phyloP scores from a whole-genome alignment of 1,140 invertebrate genomes.

The Propsilocerus akamusi region DNA sequence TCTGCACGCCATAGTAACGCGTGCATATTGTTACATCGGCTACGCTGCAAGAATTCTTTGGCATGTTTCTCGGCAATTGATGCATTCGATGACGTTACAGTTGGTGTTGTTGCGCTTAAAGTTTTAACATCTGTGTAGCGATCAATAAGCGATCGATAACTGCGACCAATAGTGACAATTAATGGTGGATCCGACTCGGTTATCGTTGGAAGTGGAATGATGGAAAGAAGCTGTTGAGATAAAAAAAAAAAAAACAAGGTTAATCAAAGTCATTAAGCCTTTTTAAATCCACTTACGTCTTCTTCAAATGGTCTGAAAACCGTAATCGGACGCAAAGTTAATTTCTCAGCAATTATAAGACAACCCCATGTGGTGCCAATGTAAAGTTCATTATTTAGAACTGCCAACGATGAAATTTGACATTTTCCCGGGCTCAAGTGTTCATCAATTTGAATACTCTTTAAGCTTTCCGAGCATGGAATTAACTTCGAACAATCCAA shows the following conservation, averaged over 20 bases:
- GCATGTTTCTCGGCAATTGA: slow-evolving; percentile 11
- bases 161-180: slow-evolving; percentile 61
- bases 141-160: slow-evolving; percentile 61
- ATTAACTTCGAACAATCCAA: slow-evolving; percentile 82
- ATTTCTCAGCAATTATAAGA: slow-evolving; percentile 66
- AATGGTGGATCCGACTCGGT: slow-evolving; percentile 28
- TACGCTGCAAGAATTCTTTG: slow-evolving; percentile 10
- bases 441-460: slow-evolving; percentile 81
- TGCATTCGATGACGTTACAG: slow-evolving; percentile 15
- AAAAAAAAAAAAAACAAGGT: slow-evolving; percentile 11
- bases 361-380: slow-evolving; percentile 87
- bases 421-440: slow-evolving; percentile 60
- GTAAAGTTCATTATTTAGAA: slow-evolving; percentile 51
- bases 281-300: slow-evolving; percentile 37
- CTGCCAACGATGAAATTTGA: slow-evolving; percentile 62
- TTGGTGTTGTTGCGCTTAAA: slow-evolving; percentile 8
- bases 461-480: slow-evolving; percentile 78
- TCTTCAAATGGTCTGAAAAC: slow-evolving; percentile 81
- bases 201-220: slow-evolving; percentile 19
- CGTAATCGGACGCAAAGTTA: slow-evolving; percentile 63
- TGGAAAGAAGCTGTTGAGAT: slow-evolving; percentile 23
- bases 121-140: slow-evolving; percentile 37
- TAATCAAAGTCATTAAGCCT: slow-evolving; percentile 6
- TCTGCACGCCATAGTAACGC: slow-evolving; percentile 51
- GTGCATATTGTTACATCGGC: slow-evolving; percentile 38